A percentile compares a stretch with the other conserved stretches of the same genome.
phyloP scores from a whole-genome alignment of 2,797 vertebrate species.

The Thamnophis elegans region DNA sequence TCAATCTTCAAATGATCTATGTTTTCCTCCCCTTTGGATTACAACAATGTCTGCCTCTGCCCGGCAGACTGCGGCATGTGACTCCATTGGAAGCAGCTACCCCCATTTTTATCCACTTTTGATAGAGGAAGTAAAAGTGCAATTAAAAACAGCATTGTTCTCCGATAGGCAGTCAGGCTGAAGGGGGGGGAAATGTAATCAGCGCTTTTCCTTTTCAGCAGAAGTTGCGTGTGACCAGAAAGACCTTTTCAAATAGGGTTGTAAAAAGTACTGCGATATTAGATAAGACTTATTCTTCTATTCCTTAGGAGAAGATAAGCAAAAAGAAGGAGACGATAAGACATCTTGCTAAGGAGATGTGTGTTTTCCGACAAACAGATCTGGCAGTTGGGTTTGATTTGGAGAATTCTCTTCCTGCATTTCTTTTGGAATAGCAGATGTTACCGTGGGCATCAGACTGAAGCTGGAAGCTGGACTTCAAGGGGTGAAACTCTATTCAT shows the following conservation, averaged over 20 bases:
- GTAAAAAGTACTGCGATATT: constrained; percentile 62
- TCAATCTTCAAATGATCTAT: not conserved
- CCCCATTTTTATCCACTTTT: constrained; percentile 63
- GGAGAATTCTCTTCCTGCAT: constrained; percentile 77
- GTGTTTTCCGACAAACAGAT: constrained; percentile 74
- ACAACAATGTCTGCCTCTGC: constrained; percentile 18
- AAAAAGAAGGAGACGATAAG: constrained; percentile 64
- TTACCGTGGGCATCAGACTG: constrained; percentile 71
- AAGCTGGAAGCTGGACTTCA: constrained; percentile 76
- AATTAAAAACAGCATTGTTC: constrained; percentile 75
- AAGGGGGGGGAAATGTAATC: constrained; percentile 59
- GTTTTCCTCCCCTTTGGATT: constrained; percentile 16
- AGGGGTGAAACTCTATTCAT: constrained; percentile 69
- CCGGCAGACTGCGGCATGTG: constrained; percentile 34
- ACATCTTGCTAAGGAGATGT: constrained; percentile 65
- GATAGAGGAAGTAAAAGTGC: constrained; percentile 54
- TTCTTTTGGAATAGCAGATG: constrained; percentile 70
- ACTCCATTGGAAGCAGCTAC: constrained; percentile 42
- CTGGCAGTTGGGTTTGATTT: constrained; percentile 67
- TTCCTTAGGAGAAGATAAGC: constrained; percentile 54
- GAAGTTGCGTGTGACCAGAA: constrained; percentile 72
- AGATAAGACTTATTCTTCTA: constrained; percentile 72
- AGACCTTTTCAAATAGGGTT: constrained; percentile 74
- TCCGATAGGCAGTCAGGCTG: constrained; percentile 53
- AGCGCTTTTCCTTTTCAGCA: constrained; percentile 68